phyloP scores from a whole-genome alignment of 2,113 vertebrate genomes.

The Cygnus atratus region DNA sequence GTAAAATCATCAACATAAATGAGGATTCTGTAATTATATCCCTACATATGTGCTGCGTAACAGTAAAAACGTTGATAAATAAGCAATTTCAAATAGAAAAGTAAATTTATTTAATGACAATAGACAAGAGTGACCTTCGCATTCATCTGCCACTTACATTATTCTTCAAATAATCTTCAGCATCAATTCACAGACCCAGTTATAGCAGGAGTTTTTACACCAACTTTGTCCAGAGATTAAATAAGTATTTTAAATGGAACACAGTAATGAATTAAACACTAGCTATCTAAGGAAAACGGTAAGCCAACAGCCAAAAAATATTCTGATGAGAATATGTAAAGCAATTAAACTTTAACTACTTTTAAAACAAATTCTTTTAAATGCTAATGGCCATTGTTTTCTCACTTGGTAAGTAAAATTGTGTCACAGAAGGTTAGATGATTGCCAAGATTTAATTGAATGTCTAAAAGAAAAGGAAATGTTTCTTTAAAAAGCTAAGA shows the following conservation, averaged over 20 bases:
- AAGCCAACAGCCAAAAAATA: conserved; percentile 56
- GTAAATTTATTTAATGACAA: background rate
- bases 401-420: conserved; percentile 73
- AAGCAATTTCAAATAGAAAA: background rate
- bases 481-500: conserved; percentile 76
- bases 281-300: conserved; percentile 22
- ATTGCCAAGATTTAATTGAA: conserved; percentile 81
- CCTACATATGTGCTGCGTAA: rapidly evolving
- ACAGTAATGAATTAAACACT: conserved; percentile 52
- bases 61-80: background rate
- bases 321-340: conserved; percentile 61
- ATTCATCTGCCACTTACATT: background rate
- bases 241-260: conserved; percentile 56
- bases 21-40: background rate
- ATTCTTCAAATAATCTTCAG: background rate
- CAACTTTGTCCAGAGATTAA: conserved; percentile 7
- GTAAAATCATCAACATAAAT: background rate
- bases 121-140: background rate
- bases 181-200: background rate
- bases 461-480: conserved; percentile 77
- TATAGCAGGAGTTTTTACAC: conserved; percentile 4
- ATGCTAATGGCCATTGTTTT: conserved; percentile 83
- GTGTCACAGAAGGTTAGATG: conserved; percentile 76
- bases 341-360: conserved; percentile 76
- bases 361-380: conserved; percentile 78